Evolutionary conservation across 2,797 vertebrate genomes (phyloP), one percentile per base, ranked within the genome.

Genomic region (Gobionotothen gibberifrons): DNA sequence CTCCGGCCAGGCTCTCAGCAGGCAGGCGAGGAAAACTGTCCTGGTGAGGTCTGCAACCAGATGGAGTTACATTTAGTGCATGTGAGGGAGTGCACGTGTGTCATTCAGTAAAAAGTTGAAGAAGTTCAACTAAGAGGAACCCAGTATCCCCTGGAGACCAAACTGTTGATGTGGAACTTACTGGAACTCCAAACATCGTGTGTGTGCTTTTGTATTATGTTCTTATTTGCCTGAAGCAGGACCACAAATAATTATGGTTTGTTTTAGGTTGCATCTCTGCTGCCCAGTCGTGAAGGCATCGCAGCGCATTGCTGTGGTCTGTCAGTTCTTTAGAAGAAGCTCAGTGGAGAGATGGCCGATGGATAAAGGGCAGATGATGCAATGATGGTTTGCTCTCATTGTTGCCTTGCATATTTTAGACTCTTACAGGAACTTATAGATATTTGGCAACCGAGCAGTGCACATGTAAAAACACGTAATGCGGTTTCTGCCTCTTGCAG

Each of bases 151-250:
- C 64, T 1, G 5, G 72, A 81, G 80, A 86, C 81, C 82, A 64
- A 82, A 85, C 82, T 86, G 85, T 60, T 89, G 81, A 86, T 59
- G 54, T 69, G 73, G 83, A 77, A 69, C 81, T 92, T 88, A 85
- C 89, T 89, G 91, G 83, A 92, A 89, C 70, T 88, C 79, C 81
- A 71, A 86, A 76, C 78, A 80, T 73, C 43, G 63, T 88, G 79
- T 81, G 79, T 81, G 79, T 81, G 82, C 82, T 75, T 78, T 83
- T 84, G 85, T 87, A 21, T 86, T 79, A 26, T 82, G 74, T 77
- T 84, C 79, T 29, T 75, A 68, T 80, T 78, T 77, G 80, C 87
- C 76, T 9, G 1, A 66, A 80, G 81, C 76, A 16, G 67, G 11
- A 84, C 82, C 82, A 64, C 85, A 86, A 85, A 89, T 85, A 51